Evolutionary conservation across 2,797 vertebrate genomes (phyloP), one percentile per base, ranked within the genome.

Genomic region (Podarcis lilfordi): DNA sequence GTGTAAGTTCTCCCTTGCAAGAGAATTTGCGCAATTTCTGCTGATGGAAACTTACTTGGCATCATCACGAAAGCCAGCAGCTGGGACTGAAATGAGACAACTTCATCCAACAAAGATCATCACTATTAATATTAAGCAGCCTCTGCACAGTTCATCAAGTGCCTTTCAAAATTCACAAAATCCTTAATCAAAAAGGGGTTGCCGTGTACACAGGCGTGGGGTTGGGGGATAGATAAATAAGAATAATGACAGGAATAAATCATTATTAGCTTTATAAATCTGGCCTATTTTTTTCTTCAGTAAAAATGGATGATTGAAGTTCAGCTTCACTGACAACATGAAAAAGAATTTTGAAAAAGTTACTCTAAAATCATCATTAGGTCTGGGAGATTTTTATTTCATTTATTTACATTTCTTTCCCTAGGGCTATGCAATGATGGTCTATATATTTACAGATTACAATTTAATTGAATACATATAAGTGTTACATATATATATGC

Each of bases 81-180:
- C 59, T 94, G 87, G 76, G 69, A 85, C 83, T 78, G 80, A 88
- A 93, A 94, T 91, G 78, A 85, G 68, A 74, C 11, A n/a, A 88
- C 89, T 91, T 88, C 79, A 90, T 79, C 87, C 87, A 80, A 81
- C 21, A 8, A 93, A 92, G 91, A 72, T 86, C 4, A 21, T 93
- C 93, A 85, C 81, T 89, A 81, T 94, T 94, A 94, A 91, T 95
- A 95, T 92, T 94, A 94, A 90, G 82, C 86, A 93, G 61, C 66
- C 82, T 66, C 64, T 86, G 82, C 80, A 74, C 91, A 87, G 94
- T 93, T 95, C 91, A 93, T 93, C 86, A 91, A 81, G 68, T 1
- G 29, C 32, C 92, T 95, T 95, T 91, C 89, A 95, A 94, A 92
- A 95, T 91, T 88, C 61, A 92, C 77, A 91, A 92, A 90, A 80